Conservation (phyloP, 2,797 vertebrate genomes). For the Leptatherina wallacei region DNA sequence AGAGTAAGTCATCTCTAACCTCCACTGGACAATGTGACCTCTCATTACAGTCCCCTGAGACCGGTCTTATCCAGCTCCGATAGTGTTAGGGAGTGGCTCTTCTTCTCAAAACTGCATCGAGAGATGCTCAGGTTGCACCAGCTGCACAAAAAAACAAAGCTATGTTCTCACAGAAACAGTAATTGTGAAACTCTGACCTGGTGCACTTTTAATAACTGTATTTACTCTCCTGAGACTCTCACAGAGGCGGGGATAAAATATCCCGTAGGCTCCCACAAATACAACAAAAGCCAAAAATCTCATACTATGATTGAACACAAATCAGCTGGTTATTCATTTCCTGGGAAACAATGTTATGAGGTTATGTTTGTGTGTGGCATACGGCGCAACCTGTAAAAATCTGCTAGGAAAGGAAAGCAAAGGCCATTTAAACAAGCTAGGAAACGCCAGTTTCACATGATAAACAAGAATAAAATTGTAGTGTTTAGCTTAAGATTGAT, state of each 20-base stretch:
- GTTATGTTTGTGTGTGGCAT: slow-evolving; percentile 16
- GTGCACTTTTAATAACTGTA: slow-evolving; percentile 45
- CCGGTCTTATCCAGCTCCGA: not conserved
- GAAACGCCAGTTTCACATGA: slow-evolving; percentile 7
- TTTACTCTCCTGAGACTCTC: slow-evolving; percentile 50
- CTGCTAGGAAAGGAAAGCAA: not conserved
- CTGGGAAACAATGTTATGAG: slow-evolving; percentile 43
- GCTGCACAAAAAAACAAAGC: slow-evolving; percentile 41
- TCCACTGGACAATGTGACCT: slow-evolving; percentile 6
- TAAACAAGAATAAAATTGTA: slow-evolving; percentile 37
- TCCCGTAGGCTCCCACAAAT: slow-evolving; percentile 41
- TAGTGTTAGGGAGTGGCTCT: slow-evolving; percentile 38
- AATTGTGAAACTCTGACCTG: slow-evolving; percentile 46
- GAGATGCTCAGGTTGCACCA: slow-evolving; percentile 59
- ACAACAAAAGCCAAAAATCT: slow-evolving; percentile 55
- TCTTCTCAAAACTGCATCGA: slow-evolving; percentile 12
- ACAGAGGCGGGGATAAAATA: slow-evolving; percentile 43
- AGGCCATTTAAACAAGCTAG: slow-evolving; percentile 20
- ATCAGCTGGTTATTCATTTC: slow-evolving; percentile 48
- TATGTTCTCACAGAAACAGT: slow-evolving; percentile 57
- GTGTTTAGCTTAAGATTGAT: slow-evolving; percentile 18
- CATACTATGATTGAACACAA: slow-evolving; percentile 46
- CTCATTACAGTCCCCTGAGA: not conserved
- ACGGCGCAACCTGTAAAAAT: not conserved
- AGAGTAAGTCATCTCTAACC: not conserved